These are phyloP conservation scores for Tetramorium bicarinatum DNA, from an alignment of 2,888 invertebrate species.

Conservation along the genomic window DNA sequence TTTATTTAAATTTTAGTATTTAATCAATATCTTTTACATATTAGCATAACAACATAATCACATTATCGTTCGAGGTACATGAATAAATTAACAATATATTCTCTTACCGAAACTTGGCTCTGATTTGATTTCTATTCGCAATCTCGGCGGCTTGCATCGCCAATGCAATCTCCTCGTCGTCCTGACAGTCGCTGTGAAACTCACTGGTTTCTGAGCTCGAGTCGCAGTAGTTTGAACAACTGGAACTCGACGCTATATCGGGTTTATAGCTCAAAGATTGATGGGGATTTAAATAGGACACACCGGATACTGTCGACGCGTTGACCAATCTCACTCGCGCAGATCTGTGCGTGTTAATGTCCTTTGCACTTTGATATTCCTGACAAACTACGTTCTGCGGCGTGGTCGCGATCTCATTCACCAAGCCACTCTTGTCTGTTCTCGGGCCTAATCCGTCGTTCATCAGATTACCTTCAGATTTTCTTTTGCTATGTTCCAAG, in stretches of 20 bases:
- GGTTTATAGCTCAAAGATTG: constrained; percentile 62
- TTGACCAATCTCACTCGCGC: constrained; percentile 65
- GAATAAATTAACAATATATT: constrained; percentile 5
- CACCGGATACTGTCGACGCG: constrained; percentile 61
- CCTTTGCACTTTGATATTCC: constrained; percentile 52
- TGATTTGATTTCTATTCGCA: constrained; percentile 92
- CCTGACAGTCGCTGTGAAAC: constrained; percentile 93
- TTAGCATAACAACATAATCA: not conserved
- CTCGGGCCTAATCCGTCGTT: constrained; percentile 85
- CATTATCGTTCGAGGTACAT: not conserved
- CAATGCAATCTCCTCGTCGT: constrained; percentile 95
- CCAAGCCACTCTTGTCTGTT: constrained; percentile 83
- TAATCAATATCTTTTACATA: constrained; percentile 14
- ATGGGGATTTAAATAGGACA: constrained; percentile 65
- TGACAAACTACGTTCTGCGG: constrained; percentile 46
- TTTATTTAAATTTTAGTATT: not conserved
- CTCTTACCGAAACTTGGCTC: constrained; percentile 92
- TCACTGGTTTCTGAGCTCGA: constrained; percentile 89
- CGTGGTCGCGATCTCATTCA: constrained; percentile 65
- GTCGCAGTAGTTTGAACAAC: constrained; percentile 84
- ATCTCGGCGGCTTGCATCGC: constrained; percentile 95
- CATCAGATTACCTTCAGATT: constrained; percentile 71
- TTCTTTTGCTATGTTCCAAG: constrained; percentile 69
- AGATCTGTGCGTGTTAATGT: constrained; percentile 61
- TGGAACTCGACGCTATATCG: constrained; percentile 81